These are phyloP conservation scores for Lacanobia wlatinum DNA, from an alignment of 2,888 invertebrate genomes.

Conservation along the genomic window DNA sequence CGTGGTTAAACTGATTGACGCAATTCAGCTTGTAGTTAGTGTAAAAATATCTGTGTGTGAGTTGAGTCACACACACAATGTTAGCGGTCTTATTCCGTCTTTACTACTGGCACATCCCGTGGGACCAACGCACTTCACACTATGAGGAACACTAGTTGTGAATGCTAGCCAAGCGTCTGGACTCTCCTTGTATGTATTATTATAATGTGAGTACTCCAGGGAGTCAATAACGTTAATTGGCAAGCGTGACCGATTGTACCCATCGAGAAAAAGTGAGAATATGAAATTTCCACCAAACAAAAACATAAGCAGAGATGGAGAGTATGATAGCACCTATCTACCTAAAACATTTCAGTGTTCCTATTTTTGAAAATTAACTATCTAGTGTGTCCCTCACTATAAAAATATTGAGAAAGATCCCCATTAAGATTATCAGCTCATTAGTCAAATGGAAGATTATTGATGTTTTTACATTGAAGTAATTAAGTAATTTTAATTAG, in stretches of 20 bases:
- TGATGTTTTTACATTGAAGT: slow-evolving; percentile 1
- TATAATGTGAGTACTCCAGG: slow-evolving; percentile 73
- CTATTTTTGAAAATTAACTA: neutral
- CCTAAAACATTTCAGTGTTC: neutral
- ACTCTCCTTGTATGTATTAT: slow-evolving; percentile 77
- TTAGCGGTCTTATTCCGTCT: slow-evolving; percentile 84
- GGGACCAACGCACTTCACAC: slow-evolving; percentile 85
- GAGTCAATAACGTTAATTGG: slow-evolving; percentile 77
- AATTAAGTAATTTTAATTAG: neutral
- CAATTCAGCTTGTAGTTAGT: slow-evolving; percentile 79
- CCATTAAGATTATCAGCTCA: neutral
- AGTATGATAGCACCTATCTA: neutral
- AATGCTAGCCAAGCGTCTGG: slow-evolving; percentile 81
- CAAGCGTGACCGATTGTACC: slow-evolving; percentile 65
- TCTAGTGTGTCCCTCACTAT: neutral
- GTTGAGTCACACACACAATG: slow-evolving; percentile 79
- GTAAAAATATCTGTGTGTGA: slow-evolving; percentile 53
- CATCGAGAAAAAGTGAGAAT: slow-evolving; percentile 18
- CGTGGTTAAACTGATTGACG: slow-evolving; percentile 86
- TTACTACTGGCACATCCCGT: slow-evolving; percentile 87
- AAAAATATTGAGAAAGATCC: neutral
- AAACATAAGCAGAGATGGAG: neutral
- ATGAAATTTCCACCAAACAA: neutral
- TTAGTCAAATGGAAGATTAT: neutral
- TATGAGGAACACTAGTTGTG: slow-evolving; percentile 83